phyloP scores from a whole-genome alignment of 1,140 invertebrate genomes.

The Bombus breviceps region DNA sequence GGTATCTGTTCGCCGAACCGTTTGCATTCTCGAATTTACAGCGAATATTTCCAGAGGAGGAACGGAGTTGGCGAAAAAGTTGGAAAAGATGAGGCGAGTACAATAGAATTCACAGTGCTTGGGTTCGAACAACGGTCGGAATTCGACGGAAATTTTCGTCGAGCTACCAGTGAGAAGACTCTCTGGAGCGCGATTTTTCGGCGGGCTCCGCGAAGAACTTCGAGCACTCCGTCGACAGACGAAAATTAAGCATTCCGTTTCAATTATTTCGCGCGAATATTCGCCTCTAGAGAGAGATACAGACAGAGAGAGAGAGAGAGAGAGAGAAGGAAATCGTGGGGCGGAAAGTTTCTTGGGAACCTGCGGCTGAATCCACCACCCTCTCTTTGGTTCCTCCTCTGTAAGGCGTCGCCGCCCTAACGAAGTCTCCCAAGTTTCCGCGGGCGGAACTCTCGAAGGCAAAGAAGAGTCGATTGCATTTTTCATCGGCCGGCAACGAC shows the following conservation, averaged over 20 bases:
- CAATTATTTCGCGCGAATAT: conserved; percentile 66
- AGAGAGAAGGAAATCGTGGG: not conserved
- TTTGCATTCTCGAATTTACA: not conserved
- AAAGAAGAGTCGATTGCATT: conserved; percentile 44
- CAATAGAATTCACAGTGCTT: not conserved
- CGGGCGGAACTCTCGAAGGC: conserved; percentile 41
- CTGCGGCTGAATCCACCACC: conserved; percentile 29
- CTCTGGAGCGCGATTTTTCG: conserved; percentile 33
- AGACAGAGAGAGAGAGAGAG: not conserved
- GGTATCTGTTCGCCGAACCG: not conserved
- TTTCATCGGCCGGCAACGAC: conserved; percentile 46
- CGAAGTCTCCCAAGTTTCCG: conserved; percentile 58
- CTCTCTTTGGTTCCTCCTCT: not conserved
- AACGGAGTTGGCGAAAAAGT: not conserved
- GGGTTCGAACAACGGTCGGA: not conserved
- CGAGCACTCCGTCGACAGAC: not conserved
- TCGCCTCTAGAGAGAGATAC: conserved; percentile 5
- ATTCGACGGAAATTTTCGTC: not conserved
- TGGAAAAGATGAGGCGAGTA: not conserved
- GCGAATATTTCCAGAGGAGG: not conserved
- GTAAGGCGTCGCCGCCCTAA: conserved; percentile 37
- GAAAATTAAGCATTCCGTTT: conserved; percentile 64
- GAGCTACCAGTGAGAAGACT: no score
- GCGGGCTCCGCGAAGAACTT: not conserved
- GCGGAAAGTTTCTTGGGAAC: conserved; percentile 49